Evolutionary conservation across 2,113 vertebrate species (phyloP), one percentile per base, ranked within the genome.

Genomic region (Hippolais icterina): DNA sequence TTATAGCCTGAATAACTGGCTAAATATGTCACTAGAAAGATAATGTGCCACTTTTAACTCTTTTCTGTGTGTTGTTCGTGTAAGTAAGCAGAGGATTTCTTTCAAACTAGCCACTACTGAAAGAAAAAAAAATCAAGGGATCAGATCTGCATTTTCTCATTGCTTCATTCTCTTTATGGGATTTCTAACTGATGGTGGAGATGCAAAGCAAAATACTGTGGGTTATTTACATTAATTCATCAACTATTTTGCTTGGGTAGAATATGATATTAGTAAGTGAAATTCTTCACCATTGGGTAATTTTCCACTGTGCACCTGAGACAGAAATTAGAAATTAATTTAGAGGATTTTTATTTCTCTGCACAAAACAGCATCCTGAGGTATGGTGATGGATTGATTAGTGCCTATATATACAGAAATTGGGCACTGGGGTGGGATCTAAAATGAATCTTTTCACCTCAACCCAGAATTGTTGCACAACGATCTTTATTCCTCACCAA

Each of bases 1-100:
- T 98, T 98, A 98, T 96, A 70, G 97, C 97, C 97, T 96, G 97
- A 98, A 98, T 99, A 98, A 98, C 97, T 98, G 95, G 98, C 96
- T 80, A 90, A 97, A 91, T 98, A 97, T 98, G 98, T 98, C 98
- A 97, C 96, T 97, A 96, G 94, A 95, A 94, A 95, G 97, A 94
- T 91, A 94, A 94, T 22, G 66, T 83, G 59, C 49, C 28, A 68
- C 95, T 91, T 95, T 61, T 92, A 78, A 60, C 89, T 41, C 70
- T 59, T 88, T 66, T 77, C 59, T 59, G 1, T 15, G 46, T 83
- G 44, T 35, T 83, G 59, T 23, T 83, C 33, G 1, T 2, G 23
- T 21, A 33, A 59, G 87, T 3, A 93, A 92, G 54, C 20, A 63
- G 61, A 91, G 39, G 25, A 6, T 42, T 10, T 56, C 22, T 87